Base-by-base conservation (phyloP, 2,888 invertebrate species). In the Disparrhopalites patrizii region DNA sequence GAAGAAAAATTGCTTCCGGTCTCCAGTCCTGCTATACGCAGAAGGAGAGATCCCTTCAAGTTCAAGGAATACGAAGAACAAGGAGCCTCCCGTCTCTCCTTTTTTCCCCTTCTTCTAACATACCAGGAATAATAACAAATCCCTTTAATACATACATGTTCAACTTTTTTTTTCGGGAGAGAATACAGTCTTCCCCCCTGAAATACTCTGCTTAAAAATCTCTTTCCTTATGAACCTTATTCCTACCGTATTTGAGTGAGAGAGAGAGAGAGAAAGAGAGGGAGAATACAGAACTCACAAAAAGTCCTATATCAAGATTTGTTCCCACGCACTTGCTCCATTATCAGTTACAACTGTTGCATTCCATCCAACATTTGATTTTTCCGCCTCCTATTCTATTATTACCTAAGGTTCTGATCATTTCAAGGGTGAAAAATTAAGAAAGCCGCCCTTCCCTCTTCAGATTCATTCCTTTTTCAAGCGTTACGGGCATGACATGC, bases 1-100 rank as follows among this genome's bases (percentile, higher is more conserved):
- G 67, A 67, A 67, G 67, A 67, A 67, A 67, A 63, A 67, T 67
- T 67, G 67, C 67, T 67, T 67, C 64, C 67, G 67, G 63, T 67
- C 67, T 67, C 30, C 36, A 31, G 38, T 38, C 18, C 50, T 4
- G 3, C 23, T 5, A 20, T 10, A 50, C 27, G 50, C 50, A 3
- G 27, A 5, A n/a, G 20, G 27, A 10, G 50, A 50, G 20, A n/a
- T 25, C 50, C 20, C 15, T 43, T 47, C 28, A 25, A 30, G 40
- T 43, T 58, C 30, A 56, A 56, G 36, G 56, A 56, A 38, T 38
- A 36, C n/a, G 28, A 13, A 27, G 31, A 47, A 51, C 52, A 20
- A 36, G 33, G 15, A 33, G 23, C 50, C 60, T 30, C 52, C 28
- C 60, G n/a, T 18, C 40, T 18, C 40, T 18, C 40, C 18, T 40